A percentile compares a stretch with the other conserved stretches of the same genome.
These are phyloP conservation scores for Hybos culiciformis DNA, from an alignment of 2,888 invertebrate species.

Conservation along the genomic window DNA sequence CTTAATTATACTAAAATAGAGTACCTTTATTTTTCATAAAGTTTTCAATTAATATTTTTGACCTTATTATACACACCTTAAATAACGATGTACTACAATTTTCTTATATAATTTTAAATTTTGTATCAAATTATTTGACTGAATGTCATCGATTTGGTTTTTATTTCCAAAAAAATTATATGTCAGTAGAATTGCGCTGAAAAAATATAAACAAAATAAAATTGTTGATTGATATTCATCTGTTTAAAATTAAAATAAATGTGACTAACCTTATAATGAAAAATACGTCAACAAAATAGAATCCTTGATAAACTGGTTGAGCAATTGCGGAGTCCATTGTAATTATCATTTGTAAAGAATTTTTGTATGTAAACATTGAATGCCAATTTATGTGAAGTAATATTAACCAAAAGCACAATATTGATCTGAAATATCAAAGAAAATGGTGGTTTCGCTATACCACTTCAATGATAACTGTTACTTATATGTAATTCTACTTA, in stretches of 20 bases:
- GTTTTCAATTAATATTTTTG: too few relatives aligned
- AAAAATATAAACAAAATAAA: not conserved
- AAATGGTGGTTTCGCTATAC: too few relatives aligned
- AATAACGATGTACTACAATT: constrained; percentile 7
- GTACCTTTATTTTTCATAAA: too few relatives aligned
- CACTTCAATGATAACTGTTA: too few relatives aligned
- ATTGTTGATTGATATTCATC: not conserved
- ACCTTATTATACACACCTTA: constrained; percentile 3
- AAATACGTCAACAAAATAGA: constrained; percentile 7
- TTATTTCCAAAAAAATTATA: constrained; percentile 7
- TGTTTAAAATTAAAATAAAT: not conserved
- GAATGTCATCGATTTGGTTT: constrained; percentile 2
- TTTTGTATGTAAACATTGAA: constrained; percentile 8
- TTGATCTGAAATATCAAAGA: not conserved
- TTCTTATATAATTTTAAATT: constrained; percentile 6
- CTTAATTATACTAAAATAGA: too few relatives aligned
- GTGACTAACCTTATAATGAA: constrained; percentile 6
- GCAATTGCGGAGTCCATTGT: not conserved
- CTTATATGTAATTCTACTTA: too few relatives aligned
- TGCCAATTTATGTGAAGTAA: constrained; percentile 6
- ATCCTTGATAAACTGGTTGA: constrained; percentile 7
- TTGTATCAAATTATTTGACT: not conserved
- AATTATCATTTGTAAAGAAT: not conserved
- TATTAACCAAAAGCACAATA: constrained; percentile 7
- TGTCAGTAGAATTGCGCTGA: constrained; percentile 6